phyloP scores from a whole-genome alignment of 1,140 invertebrate genomes.

The Nasonia vitripennis region DNA sequence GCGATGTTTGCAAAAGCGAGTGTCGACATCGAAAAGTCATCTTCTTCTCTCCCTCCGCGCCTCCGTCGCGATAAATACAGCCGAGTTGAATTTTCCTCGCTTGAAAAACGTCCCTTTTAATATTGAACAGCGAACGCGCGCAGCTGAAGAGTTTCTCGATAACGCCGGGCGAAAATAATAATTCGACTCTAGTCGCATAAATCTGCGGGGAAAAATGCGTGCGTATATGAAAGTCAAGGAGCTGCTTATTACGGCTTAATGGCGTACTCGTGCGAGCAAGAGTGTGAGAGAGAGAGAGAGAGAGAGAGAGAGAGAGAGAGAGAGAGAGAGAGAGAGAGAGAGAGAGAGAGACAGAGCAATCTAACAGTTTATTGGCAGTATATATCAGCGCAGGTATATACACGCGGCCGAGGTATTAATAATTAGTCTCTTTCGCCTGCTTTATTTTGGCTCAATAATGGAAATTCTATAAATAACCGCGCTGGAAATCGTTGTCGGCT shows the following conservation, averaged over 20 bases:
- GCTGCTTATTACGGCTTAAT: background rate
- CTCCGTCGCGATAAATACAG: background rate
- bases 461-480: background rate
- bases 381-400: background rate
- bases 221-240: no score
- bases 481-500: background rate
- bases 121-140: background rate
- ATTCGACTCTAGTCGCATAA: background rate
- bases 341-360: background rate
- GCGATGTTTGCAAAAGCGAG: no score
- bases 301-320: no score
- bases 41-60: background rate
- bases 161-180: background rate
- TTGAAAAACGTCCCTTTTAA: slow-evolving; percentile 12
- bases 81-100: background rate
- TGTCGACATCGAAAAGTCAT: background rate
- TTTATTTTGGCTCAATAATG: background rate
- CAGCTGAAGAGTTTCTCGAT: background rate
- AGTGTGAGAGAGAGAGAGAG: no score
- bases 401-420: background rate
- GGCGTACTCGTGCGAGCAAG: background rate
- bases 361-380: background rate
- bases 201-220: background rate
- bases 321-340: no score
- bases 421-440: background rate